A percentile compares a stretch with the other conserved stretches of the same genome.
These are phyloP conservation scores for Riparia riparia DNA, from an alignment of 2,113 vertebrate species.

Conservation along the genomic window DNA sequence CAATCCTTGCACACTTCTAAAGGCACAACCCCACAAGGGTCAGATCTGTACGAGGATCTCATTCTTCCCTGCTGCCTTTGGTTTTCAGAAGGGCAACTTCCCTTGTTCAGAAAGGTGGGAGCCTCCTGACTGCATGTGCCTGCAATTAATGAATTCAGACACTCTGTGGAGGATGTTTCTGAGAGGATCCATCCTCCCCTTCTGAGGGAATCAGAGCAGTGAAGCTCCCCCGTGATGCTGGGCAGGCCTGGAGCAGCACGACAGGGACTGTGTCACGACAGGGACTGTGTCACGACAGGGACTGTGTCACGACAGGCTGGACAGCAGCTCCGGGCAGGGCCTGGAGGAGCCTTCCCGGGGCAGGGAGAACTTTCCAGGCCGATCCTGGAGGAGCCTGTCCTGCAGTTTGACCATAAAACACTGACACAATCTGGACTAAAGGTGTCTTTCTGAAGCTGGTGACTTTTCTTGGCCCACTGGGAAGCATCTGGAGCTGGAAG, in stretches of 20 bases:
- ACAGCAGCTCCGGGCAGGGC: neutral
- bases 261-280: fast-evolving
- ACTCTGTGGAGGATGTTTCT: neutral
- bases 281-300: fast-evolving
- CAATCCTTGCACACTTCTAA: neutral
- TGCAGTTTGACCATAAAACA: neutral
- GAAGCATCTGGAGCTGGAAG: neutral
- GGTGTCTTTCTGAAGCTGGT: neutral
- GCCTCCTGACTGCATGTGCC: neutral
- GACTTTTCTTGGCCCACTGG: neutral
- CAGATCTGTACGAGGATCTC: neutral
- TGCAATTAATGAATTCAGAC: neutral
- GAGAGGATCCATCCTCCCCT: neutral
- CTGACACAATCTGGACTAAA: neutral
- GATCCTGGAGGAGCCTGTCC: neutral
- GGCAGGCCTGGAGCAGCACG: neutral
- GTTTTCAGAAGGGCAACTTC: neutral
- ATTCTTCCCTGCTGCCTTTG: neutral
- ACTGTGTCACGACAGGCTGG: fast-evolving
- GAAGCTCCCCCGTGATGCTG: neutral
- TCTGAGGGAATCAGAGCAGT: too few relatives aligned
- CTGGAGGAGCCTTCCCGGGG: neutral
- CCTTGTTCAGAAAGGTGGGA: neutral
- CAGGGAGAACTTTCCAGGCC: neutral
- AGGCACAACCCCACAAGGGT: neutral